Evolutionary conservation across 2,113 vertebrate genomes (phyloP), one percentile per base, ranked within the genome.

Genomic region (Macaca mulatta): DNA sequence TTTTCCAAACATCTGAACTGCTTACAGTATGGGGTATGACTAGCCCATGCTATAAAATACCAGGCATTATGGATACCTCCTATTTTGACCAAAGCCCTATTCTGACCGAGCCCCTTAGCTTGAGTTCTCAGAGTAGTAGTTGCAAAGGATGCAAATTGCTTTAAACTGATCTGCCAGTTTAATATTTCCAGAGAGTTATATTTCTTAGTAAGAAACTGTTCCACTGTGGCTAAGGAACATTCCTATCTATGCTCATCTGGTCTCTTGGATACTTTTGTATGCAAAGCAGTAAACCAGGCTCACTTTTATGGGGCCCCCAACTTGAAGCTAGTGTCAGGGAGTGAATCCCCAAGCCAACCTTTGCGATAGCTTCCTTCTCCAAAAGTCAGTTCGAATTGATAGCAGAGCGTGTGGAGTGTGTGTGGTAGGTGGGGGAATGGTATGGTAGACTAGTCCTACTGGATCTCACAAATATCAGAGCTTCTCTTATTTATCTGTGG

Each of bases 1-100:
- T 98, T 98, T 98, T 98, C 96, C 84, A 95, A 96, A 96, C 94
- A 89, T 52, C 85, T 90, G 95, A 98, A 97, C 22, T 91, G 80
- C 95, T 82, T 92, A n/a, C 25, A 92, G 4, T 0, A 9, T 84
- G 50, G 43, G 20, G 50, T 64, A 43, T 59, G 82, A 93, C 55
- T 75, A 79, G 82, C 17, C 48, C 45, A 72, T 0, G 1, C 35
- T 92, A 45, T 81, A 90, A 85, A 32, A 35, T 8, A 70, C 48
- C 32, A 85, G 61, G 20, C 45, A 45, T 30, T 30, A 20, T 13
- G 25, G 61, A 40, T 1, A 20, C 52, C 90, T 77, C 50, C 23
- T 50, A n/a, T 95, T 83, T 82, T 89, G 86, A 93, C 88, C 82
- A 55, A 43, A 90, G 77, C 32, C 30, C 14, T 69, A 7, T 55